These are phyloP conservation scores for Oreonectes daqikongensis DNA, from an alignment of 2,797 vertebrate species.

Conservation along the genomic window DNA sequence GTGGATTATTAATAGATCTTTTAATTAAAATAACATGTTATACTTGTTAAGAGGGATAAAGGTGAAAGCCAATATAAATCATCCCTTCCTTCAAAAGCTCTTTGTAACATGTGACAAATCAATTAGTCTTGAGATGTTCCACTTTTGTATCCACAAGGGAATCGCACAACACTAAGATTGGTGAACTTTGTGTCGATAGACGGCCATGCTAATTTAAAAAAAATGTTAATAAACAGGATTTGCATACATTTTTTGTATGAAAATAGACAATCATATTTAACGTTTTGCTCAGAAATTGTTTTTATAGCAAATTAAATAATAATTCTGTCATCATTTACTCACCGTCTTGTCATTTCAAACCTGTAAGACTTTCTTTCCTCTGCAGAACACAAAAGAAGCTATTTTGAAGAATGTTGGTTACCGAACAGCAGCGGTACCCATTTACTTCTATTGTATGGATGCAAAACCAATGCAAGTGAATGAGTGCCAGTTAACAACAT, in stretches of 20 bases:
- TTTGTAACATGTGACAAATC: slow-evolving; percentile 30
- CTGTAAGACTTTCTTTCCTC: too few relatives aligned
- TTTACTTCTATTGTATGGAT: too few relatives aligned
- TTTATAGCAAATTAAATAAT: too few relatives aligned
- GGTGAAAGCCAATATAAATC: slow-evolving; percentile 72
- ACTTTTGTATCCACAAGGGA: slow-evolving; percentile 52
- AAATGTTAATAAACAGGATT: slow-evolving; percentile 40
- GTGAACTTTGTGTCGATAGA: slow-evolving; percentile 52
- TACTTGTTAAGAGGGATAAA: slow-evolving; percentile 68
- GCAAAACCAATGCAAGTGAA: too few relatives aligned
- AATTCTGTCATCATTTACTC: too few relatives aligned
- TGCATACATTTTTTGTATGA: slow-evolving; percentile 34
- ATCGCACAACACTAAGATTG: slow-evolving; percentile 45
- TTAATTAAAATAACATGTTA: slow-evolving; percentile 71
- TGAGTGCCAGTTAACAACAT: too few relatives aligned
- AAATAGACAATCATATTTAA: slow-evolving; percentile 28
- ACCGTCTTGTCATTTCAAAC: too few relatives aligned
- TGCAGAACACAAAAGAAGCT: too few relatives aligned
- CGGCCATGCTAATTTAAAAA: slow-evolving; percentile 27
- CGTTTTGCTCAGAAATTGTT: too few relatives aligned
- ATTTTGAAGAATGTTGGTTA: too few relatives aligned
- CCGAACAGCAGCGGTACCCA: too few relatives aligned
- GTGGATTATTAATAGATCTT: slow-evolving; percentile 81
- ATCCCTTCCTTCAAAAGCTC: slow-evolving; percentile 60
- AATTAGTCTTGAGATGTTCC: slow-evolving; percentile 57